Base-by-base conservation (phyloP, 2,797 vertebrate genomes). In the Pteronotus mesoamericanus region DNA sequence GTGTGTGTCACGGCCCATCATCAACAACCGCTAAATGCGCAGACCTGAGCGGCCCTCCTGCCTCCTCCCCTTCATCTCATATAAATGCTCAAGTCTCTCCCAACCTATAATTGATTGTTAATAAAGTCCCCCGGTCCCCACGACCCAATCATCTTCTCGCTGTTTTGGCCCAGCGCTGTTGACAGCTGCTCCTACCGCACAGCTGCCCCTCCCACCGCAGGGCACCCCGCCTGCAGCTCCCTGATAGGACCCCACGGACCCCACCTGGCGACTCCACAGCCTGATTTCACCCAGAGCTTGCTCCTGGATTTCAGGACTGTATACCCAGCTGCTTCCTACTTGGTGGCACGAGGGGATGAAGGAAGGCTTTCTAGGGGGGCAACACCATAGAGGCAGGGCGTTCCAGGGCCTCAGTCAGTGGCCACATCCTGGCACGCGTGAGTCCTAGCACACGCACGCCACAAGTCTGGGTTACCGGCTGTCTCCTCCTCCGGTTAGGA, bases 231-330 rank as follows among this genome's bases (percentile, higher is more conserved):
- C 39, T 19, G 64, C 66, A 55, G 61, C 5, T 1, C 9, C 32
- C 6, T 3, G 34, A 37, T 12, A 5, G 16, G 18, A 22, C 46
- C 87, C 22, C 22, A 15, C 61, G 75, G 79, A 71, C 78, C 22
- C 57, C 51, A 42, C 2, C 39, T 3, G 1, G 34, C 46, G 42
- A 71, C 8, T 26, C 29, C 51, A 37, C 37, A 77, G 29, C 59
- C 22, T 34, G 9, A 66, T 29, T 82, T 53, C 4, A 8, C 55
- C 57, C 39, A 22, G n/a, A 71, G 22, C 29, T 34, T 53, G 9
- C 19, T 51, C 44, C 72, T 59, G 66, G 84, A 55, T 59, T 84
- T 91, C n/a, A 79, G 79, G 77, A 34, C 42, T 71, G 22, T 59
- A 4, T 8, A 24, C 16, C 51, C 64, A 39, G 19, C 16, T 16